phyloP scores from a whole-genome alignment of 2,797 vertebrate species.

The Philypnodon macrostomus region DNA sequence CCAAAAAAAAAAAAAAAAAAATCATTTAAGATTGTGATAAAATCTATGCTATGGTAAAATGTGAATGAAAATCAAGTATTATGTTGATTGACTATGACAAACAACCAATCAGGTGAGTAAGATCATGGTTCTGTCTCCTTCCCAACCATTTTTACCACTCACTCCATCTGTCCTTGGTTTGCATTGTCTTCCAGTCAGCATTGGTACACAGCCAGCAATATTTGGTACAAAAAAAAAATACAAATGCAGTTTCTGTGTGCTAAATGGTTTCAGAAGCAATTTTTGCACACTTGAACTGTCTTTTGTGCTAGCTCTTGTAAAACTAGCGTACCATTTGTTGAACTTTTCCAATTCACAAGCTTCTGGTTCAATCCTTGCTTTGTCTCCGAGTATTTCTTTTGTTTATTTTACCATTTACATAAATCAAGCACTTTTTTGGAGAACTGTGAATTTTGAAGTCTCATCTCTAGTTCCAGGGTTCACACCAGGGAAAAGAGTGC shows the following conservation, averaged over 20 bases:
- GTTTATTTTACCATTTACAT: conserved; percentile 44
- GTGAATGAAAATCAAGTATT: no score
- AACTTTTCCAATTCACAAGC: conserved; percentile 22
- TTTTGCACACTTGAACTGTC: conserved; percentile 24
- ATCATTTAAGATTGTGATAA: no score
- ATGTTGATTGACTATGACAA: no score
- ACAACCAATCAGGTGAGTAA: no score
- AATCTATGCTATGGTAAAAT: no score
- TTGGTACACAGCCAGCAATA: conserved; percentile 27
- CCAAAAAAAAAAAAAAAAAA: no score
- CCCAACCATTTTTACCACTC: conserved; percentile 45
- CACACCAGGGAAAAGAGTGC: not conserved
- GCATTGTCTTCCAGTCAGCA: conserved; percentile 21
- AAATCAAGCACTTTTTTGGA: conserved; percentile 37
- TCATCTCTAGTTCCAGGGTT: conserved; percentile 12
- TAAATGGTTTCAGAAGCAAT: conserved; percentile 46
- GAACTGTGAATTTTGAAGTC: conserved; percentile 18
- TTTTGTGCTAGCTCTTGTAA: conserved; percentile 16
- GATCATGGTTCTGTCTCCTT: no score
- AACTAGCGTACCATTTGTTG: conserved; percentile 16
- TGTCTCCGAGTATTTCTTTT: conserved; percentile 28
- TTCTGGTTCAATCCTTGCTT: conserved; percentile 21
- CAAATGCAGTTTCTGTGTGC: conserved; percentile 15
- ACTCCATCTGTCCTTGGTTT: conserved; percentile 50
- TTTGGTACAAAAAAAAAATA: conserved; percentile 8